Base-by-base conservation (phyloP, 30 jellyfish, hydroid and myxozoan genomes). In the Cassiopea andromeda region DNA sequence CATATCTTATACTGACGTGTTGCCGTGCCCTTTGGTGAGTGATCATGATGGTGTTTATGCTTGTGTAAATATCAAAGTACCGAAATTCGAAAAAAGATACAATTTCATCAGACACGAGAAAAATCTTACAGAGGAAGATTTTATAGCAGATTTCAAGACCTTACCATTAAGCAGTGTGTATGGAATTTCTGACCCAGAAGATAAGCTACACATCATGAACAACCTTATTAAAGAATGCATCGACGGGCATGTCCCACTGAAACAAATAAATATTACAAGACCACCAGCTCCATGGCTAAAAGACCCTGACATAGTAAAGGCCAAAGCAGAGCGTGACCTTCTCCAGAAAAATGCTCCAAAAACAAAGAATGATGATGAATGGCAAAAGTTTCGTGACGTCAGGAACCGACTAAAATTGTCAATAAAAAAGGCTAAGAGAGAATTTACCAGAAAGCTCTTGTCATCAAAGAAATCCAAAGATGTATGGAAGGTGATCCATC, bases 241-340 rank as follows among this genome's bases (percentile, higher is more conserved):
- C 45, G 93, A 86, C 89, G 73, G 86, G 58, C 98, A 92, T 68
- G 96, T 96, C 17, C 95, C 95, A 48, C 80, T 85, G 82, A 92
- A 84, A 85, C 71, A 89, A 54, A 80, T 87, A 18, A 85, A 85
- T 70, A 64, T 92, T 6, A 91, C 94, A 49, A 87, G 89, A 46
- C 97, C 97, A 13, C 87, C 91, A 48, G 92, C 97, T 47, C 95
- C 97, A 13, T 92, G 97, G 95, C 68, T 92, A 75, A 78, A 85
- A 72, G 92, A 85, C 78, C 86, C 91, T 47, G 91, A 68, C 38
- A 85, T 92, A 78, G 75, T 45, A 18, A 14, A 85, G 68, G 80
- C 80, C 19, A 85, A 73, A 59, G 78, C 93, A 49, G 87, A 61
- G 44, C 78, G 59, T 58, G 83, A 85, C 93, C 67, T 57, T n/a